Base-by-base conservation (phyloP, 2,797 vertebrate species). In the Melanotaenia boesemani region DNA sequence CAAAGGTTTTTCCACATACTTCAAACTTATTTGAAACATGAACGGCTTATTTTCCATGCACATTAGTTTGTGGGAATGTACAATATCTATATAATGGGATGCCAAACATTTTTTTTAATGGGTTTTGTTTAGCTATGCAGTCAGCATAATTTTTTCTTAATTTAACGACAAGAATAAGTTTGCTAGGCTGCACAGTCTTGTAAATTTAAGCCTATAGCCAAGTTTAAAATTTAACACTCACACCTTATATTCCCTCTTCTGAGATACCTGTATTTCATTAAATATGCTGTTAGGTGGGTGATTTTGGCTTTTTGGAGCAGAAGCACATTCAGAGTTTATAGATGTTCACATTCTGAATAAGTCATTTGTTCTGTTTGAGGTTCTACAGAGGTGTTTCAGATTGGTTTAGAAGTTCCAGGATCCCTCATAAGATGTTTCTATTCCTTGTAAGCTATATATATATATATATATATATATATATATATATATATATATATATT, bases 371-470 rank as follows among this genome's bases (percentile, higher is more conserved):
- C 58, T 34, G 39, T 59, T 39, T 63, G 61, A 52, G n/a, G 5
- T 55, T 74, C 48, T 54, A 50, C 11, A 20, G 18, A 56, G 64
- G 50, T 66, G 48, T 67, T 30, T 55, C 41, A 66, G 57, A 22
- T 30, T 18, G 28, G 3, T 32, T 24, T 36, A 5, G 32, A 34
- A 11, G 9, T 50, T 77, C 7, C 69, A 50, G 32, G 57, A 58
- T 79, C 52, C 37, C 59, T 70, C 69, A 48, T 67, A 69, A 5
- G 37, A 76, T 77, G 63, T 64, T 73, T 73, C 20, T 41, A 20
- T 74, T 76, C 59, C 61, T 67, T 22, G 44, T 62, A 39, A 72
- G 60, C 44, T 63, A 30, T 30, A 30, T 4, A 30, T 4, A 30
- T 4, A 30, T 30, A 30, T 30, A 30, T 30, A 30, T 30, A 30